Percentiles rank a stretch among this genome's conserved stretches.
Conservation (phyloP, 2,797 vertebrate species). For the Artibeus jamaicensis region DNA sequence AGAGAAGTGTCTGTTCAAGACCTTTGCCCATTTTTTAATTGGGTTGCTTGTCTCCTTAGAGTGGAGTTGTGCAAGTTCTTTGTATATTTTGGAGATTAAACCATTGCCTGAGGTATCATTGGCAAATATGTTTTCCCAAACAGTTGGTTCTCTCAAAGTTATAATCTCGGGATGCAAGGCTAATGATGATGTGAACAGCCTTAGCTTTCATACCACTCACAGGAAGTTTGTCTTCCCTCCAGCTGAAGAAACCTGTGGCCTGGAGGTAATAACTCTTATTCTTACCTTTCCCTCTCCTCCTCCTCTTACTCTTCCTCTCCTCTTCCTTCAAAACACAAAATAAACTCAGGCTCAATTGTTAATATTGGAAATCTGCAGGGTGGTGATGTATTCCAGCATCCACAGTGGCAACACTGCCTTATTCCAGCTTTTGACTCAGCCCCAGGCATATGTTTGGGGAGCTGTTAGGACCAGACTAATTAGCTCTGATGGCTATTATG, state of each 20-base stretch:
- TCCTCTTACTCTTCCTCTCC: background rate
- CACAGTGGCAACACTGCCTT: background rate
- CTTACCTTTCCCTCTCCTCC: background rate
- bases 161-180: background rate
- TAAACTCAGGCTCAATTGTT: background rate
- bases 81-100: too few relatives aligned
- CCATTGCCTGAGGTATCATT: too few relatives aligned
- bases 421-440: background rate
- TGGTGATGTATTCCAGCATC: background rate
- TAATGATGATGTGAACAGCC: background rate
- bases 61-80: too few relatives aligned
- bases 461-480: background rate
- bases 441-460: background rate
- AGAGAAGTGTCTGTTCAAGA: too few relatives aligned
- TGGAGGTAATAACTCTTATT: background rate
- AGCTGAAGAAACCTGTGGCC: background rate
- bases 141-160: too few relatives aligned
- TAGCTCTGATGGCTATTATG: background rate
- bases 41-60: too few relatives aligned
- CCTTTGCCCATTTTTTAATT: too few relatives aligned
- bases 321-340: background rate
- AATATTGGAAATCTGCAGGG: background rate
- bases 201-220: background rate
- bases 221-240: background rate
- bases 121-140: too few relatives aligned